A percentile compares a stretch with the other conserved stretches of the same genome.
Conservation (phyloP, 1,140 invertebrate genomes). For the Macrobrachium nipponense region DNA sequence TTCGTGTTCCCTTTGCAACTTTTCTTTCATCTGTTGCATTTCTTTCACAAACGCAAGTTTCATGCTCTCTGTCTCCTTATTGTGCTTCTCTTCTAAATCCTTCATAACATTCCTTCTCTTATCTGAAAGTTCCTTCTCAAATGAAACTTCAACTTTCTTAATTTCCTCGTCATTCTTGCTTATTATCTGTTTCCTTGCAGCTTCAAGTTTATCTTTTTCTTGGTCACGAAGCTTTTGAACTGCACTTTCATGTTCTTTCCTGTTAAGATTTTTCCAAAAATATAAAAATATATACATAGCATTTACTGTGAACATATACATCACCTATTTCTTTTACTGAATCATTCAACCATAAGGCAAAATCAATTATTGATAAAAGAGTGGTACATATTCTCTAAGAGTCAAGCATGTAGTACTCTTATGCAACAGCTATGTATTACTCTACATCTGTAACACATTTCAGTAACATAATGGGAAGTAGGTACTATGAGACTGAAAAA, state of each 20-base stretch:
- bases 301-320: neutral
- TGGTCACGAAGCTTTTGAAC: constrained; percentile 30
- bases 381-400: no score
- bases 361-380: no score
- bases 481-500: no score
- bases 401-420: no score
- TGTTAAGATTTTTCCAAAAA: constrained; percentile 9
- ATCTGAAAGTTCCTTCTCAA: constrained; percentile 23
- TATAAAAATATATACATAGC: neutral
- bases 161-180: constrained; percentile 22
- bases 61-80: constrained; percentile 28
- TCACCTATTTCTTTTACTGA: neutral
- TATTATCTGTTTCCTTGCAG: constrained; percentile 14
- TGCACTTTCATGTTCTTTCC: constrained; percentile 27
- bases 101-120: constrained; percentile 27
- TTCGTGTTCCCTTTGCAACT: constrained; percentile 44
- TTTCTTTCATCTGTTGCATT: constrained; percentile 41
- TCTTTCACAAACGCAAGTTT: constrained; percentile 36
- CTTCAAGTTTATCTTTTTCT: constrained; percentile 39
- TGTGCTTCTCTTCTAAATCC: constrained; percentile 22
- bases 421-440: no score
- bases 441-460: no score
- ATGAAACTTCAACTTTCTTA: neutral
- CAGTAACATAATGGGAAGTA: no score
- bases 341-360: neutral